Conservation (phyloP, 1,140 invertebrate genomes). For the Stenopsyche tienmushanensis region DNA sequence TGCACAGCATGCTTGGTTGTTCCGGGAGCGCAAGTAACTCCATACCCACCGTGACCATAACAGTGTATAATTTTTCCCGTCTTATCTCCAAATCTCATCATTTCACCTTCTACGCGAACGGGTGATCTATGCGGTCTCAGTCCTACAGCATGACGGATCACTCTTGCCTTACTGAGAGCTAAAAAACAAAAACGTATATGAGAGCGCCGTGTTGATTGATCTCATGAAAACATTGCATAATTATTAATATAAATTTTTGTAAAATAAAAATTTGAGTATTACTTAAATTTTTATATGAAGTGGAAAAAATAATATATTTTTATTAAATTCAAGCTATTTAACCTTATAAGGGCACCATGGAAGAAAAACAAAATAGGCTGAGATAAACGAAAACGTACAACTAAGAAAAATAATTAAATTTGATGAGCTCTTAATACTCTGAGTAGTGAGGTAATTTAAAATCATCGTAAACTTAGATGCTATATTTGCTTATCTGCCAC, state of each 20-base stretch:
- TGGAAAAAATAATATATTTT: too few species aligned
- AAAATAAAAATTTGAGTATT: not conserved
- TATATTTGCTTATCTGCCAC: too few species aligned
- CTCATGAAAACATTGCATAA: not conserved
- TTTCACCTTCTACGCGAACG: conserved; percentile 74
- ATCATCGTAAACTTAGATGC: too few species aligned
- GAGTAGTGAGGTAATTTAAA: too few species aligned
- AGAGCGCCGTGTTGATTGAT: not conserved
- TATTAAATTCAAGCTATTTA: too few species aligned
- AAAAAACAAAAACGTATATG: conserved; percentile 37
- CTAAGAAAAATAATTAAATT: too few species aligned
- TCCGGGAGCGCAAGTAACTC: conserved; percentile 83
- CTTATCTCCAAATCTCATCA: conserved; percentile 46
- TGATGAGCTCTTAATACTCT: too few species aligned
- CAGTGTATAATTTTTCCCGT: conserved; percentile 77
- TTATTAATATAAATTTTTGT: too few species aligned
- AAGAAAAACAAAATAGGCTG: too few species aligned
- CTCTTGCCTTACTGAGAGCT: conserved; percentile 61
- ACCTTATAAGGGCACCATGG: too few species aligned
- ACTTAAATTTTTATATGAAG: too few species aligned
- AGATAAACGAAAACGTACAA: too few species aligned
- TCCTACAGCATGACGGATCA: conserved; percentile 70
- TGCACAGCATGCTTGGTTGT: conserved; percentile 74
- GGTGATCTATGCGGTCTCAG: conserved; percentile 75
- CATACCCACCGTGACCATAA: conserved; percentile 92